Base-by-base conservation (phyloP, 2,797 vertebrate genomes). In the Bufotes viridis region DNA sequence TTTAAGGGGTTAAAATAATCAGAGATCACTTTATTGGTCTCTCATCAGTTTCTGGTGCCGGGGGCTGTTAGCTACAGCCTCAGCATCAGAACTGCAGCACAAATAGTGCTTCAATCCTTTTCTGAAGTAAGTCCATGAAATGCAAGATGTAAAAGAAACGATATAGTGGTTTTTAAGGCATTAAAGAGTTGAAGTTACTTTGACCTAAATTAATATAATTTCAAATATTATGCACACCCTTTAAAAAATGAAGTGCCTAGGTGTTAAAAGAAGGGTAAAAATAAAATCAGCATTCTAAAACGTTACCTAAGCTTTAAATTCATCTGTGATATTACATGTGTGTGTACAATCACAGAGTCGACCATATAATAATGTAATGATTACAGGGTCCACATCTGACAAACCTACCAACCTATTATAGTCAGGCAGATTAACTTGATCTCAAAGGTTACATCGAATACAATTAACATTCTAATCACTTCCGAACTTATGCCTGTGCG, bases 381-480 rank as follows among this genome's bases (percentile, higher is more conserved):
- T 34, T 80, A 65, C 20, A 63, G 34, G 75, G n/a, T 78, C 42
- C 34, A n/a, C 79, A 5, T 63, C 42, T 29, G 29, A 81, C 20
- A 61, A 60, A 65, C 60, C 60, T 51, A 24, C 42, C 15, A 81
- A 81, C 80, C 61, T 65, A 79, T 58, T 55, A 34, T 79, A 74
- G 70, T 11, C 49, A n/a, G 20, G 34, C 58, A 49, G 60, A 78
- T 78, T 78, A 55, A 55, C 75, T 51, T 6, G 6, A 61, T 63
- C 29, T 34, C 34, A 14, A 63, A 65, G 29, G 60, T 49, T 49
- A 14, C 22, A 26, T 3, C 12, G 60, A 42, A 65, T 20, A 17
- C 74, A 55, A 78, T 85, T 78, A 53, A 34, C 24, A 85, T 65
- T 85, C 58, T 10, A 65, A 85, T 85, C 13, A 61, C 20, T 17